Percentiles rank a stretch among this genome's conserved stretches.
phyloP scores from a whole-genome alignment of 2,888 invertebrate species.

The Heliconius erato region DNA sequence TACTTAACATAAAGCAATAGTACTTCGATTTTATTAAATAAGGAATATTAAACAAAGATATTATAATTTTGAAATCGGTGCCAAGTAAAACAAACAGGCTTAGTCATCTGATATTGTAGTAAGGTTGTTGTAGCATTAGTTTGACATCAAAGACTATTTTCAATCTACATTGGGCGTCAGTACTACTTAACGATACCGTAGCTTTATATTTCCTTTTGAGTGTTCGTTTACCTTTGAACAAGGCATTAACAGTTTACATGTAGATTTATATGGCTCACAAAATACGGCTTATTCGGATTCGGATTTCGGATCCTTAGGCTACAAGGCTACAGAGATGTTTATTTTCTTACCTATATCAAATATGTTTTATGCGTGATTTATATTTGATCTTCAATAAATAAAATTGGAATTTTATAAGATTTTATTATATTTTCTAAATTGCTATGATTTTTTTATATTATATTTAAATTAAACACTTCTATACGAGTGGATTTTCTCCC shows the following conservation, averaged over 20 bases:
- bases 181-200: background rate
- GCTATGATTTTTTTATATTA: too few relatives aligned
- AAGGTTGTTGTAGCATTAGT: too few relatives aligned
- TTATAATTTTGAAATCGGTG: too few relatives aligned
- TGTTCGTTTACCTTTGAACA: conserved; percentile 14
- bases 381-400: background rate
- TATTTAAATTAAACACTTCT: too few relatives aligned
- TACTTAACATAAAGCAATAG: too few relatives aligned
- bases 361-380: background rate
- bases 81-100: too few relatives aligned
- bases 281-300: conserved; percentile 27
- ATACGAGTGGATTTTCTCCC: too few relatives aligned
- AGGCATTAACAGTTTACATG: conserved; percentile 7
- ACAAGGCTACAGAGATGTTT: background rate
- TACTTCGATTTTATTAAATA: too few relatives aligned
- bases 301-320: background rate
- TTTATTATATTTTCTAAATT: too few relatives aligned
- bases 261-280: conserved; percentile 17
- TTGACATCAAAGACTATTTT: background rate
- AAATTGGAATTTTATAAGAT: background rate
- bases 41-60: too few relatives aligned
- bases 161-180: background rate
- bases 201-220: conserved; percentile 5
- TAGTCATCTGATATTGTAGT: too few relatives aligned
- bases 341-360: background rate